Percentiles rank a stretch among this genome's conserved stretches.
phyloP scores from a whole-genome alignment of 2,888 invertebrate genomes.

The Cephus spinipes region DNA sequence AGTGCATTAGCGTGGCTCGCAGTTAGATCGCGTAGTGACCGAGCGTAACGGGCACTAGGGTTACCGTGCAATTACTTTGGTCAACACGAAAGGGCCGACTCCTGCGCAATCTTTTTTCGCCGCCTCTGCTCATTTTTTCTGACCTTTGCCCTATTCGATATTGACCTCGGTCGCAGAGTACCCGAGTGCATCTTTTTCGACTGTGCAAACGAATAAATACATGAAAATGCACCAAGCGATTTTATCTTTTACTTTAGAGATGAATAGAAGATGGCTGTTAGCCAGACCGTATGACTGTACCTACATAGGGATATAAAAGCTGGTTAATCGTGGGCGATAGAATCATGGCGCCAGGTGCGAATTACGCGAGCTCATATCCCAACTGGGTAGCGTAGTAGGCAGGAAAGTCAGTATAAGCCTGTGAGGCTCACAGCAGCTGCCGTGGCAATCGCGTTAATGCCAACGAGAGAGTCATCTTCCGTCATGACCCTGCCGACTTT shows the following conservation, averaged over 20 bases:
- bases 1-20: conserved; percentile 62
- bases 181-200: not conserved
- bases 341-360: conserved; percentile 64
- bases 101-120: conserved; percentile 1
- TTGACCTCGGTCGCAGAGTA: not conserved
- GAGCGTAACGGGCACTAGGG: conserved; percentile 24
- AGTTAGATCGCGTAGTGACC: conserved; percentile 12
- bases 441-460: conserved; percentile 59
- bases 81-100: conserved; percentile 41
- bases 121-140: conserved; percentile 7
- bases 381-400: not conserved
- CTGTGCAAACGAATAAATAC: not conserved
- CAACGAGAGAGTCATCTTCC: conserved; percentile 19
- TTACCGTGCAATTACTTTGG: conserved; percentile 53
- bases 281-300: not conserved
- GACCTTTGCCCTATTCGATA: conserved; percentile 3
- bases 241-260: not conserved
- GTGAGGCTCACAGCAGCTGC: conserved; percentile 27
- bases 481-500: conserved; percentile 25
- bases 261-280: not conserved
- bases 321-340: conserved; percentile 42
- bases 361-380: conserved; percentile 44
- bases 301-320: not conserved
- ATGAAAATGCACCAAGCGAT: not conserved
- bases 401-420: conserved; percentile 28